A percentile compares a stretch with the other conserved stretches of the same genome.
These are phyloP conservation scores for Ploceus nigricollis DNA, from an alignment of 2,113 vertebrate species.

Conservation along the genomic window DNA sequence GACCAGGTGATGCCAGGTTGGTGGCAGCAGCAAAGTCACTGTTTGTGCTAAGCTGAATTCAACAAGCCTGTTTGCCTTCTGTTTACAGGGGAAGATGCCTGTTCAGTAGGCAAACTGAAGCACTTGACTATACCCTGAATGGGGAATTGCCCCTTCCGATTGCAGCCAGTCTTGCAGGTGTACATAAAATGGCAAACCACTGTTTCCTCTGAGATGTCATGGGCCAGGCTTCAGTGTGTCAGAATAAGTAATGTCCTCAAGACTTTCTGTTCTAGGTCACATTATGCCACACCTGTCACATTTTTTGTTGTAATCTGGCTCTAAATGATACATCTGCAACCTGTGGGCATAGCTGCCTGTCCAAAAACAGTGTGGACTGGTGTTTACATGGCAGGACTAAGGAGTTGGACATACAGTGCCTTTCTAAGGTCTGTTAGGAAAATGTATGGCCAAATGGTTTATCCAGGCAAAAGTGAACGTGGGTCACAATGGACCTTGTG, in stretches of 20 bases:
- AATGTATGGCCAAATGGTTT: neutral
- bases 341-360: neutral
- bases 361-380: neutral
- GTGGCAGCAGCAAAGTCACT: neutral
- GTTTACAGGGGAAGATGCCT: neutral
- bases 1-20: neutral
- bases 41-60: neutral
- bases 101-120: neutral
- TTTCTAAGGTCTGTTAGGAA: neutral
- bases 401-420: neutral
- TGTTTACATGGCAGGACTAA: fast-evolving
- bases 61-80: neutral
- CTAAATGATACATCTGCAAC: neutral
- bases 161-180: neutral
- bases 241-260: neutral
- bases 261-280: neutral
- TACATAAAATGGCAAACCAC: neutral
- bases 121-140: neutral
- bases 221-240: neutral
- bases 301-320: neutral
- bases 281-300: fast-evolving
- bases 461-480: neutral
- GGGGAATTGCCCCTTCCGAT: neutral
- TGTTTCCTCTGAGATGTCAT: neutral
- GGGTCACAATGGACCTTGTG: neutral